A percentile compares a stretch with the other conserved stretches of the same genome.
Evolutionary conservation across 2,888 invertebrate species (phyloP).

Genomic region (Serrognathus titanus): DNA sequence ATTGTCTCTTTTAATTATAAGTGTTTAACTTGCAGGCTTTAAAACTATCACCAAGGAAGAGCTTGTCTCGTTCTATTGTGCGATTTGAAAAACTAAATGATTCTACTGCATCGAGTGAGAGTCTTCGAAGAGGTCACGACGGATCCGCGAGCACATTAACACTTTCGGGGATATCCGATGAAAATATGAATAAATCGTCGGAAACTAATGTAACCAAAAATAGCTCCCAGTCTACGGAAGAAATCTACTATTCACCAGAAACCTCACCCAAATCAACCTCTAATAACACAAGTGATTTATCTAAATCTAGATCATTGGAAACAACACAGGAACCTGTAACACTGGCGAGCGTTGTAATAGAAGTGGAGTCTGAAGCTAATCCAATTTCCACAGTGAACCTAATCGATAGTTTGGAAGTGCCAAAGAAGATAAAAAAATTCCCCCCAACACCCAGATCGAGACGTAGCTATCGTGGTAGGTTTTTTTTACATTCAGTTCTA

Average conservation of each 20-base stretch:
- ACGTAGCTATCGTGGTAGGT: too few species aligned
- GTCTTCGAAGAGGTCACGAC: not conserved
- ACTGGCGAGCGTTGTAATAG: not conserved
- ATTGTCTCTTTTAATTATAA: not conserved
- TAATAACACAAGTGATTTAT: not conserved
- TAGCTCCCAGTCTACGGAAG: slow-evolving; percentile 1
- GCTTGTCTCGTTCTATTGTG: slow-evolving; percentile 6
- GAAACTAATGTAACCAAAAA: not conserved
- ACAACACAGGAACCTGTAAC: too few species aligned
- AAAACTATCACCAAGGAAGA: slow-evolving; percentile 10
- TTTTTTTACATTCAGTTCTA: too few species aligned
- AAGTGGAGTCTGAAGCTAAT: not conserved
- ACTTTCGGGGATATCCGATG: slow-evolving; percentile 2
- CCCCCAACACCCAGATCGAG: too few species aligned
- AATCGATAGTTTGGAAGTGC: too few species aligned
- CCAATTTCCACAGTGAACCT: not conserved
- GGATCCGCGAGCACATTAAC: not conserved
- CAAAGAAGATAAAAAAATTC: too few species aligned
- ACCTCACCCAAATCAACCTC: not conserved
- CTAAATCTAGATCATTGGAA: not conserved
- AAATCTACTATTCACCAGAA: slow-evolving; percentile 8
- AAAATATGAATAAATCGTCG: not conserved
- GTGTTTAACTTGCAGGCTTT: not conserved
- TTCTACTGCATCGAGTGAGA: not conserved
- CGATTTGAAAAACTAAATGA: slow-evolving; percentile 11